Base-by-base conservation (phyloP, 2,797 vertebrate species). In the Crocidura indochinensis region DNA sequence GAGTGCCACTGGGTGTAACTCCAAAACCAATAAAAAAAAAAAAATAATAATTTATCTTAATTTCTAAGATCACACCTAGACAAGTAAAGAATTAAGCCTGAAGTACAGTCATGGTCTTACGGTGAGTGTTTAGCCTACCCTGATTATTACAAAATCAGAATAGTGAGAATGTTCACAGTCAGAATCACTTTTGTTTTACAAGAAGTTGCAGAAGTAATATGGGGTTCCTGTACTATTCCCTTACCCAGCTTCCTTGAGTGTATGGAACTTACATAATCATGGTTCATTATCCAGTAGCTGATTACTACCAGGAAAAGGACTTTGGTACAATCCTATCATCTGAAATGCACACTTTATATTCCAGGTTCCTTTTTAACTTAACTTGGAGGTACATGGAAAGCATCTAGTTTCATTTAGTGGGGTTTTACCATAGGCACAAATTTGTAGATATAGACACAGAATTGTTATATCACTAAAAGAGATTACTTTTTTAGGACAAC, bases 111-210 rank as follows among this genome's bases (percentile, higher is more conserved):
- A 60, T 20, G 56, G 56, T 60, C 56, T 60, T 60, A 20, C 20
- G 22, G 22, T 4, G 20, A 60, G 22, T 60, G 8, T 56, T 56
- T 15, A 56, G 53, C 15, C 56, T 60, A 56, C 53, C 12, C 53
- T 20, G 17, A 56, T 56, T 56, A 56, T 60, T 60, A 60, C 56
- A 60, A 60, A 60, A 60, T 60, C 56, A 60, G 56, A 60, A 60
- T 3, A 60, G 56, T 15, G 56, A 60, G 56, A 60, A 60, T 60
- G 22, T 15, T 60, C 56, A 60, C 2, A 60, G 19, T n/a, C 64
- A 65, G 27, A 95, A 80, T 87, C 83, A 69, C 71, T 93, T 87
- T 89, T 27, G 7, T 89, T 69, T 92, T 46, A 76, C 17, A 91
- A 90, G 71, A 82, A 76, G 67, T 31, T 87, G 24, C 64, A 95